Percentiles rank a stretch among this genome's conserved stretches.
Conservation (phyloP, 2,113 vertebrate genomes). For the Cnemophilus loriae region DNA sequence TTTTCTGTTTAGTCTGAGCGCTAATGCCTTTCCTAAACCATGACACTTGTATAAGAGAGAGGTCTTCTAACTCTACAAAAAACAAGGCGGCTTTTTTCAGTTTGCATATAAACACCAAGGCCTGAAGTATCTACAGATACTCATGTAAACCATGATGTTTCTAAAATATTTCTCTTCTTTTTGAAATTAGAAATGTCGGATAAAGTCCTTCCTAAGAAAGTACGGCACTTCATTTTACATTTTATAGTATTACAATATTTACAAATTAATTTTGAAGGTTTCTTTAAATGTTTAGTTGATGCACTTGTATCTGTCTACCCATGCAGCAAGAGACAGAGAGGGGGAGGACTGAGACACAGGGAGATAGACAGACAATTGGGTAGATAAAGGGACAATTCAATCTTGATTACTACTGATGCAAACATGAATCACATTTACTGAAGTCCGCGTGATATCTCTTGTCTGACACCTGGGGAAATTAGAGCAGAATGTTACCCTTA, state of each 20-base stretch:
- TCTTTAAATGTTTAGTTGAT: not conserved
- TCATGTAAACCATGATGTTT: not conserved
- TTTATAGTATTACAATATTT: not conserved
- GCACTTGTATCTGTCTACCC: not conserved
- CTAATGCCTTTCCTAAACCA: not conserved
- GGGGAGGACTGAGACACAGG: not conserved
- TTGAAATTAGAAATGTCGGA: not conserved
- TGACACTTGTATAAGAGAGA: not conserved
- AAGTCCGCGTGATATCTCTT: not conserved
- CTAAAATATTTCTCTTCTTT: not conserved
- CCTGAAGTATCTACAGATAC: not conserved
- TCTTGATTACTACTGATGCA: not conserved
- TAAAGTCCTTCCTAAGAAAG: not conserved
- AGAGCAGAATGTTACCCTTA: not conserved
- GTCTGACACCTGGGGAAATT: not conserved
- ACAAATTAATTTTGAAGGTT: not conserved
- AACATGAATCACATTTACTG: not conserved
- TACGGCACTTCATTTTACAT: not conserved
- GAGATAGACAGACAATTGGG: not conserved
- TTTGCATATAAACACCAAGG: not conserved
- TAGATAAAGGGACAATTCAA: not conserved
- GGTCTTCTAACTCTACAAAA: not conserved
- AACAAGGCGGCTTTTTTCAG: not conserved
- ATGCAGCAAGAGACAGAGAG: too few species aligned
- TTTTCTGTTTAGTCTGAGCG: not conserved